These are phyloP conservation scores for Tetragonula clypearis DNA, from an alignment of 1,140 invertebrate genomes.

Conservation along the genomic window DNA sequence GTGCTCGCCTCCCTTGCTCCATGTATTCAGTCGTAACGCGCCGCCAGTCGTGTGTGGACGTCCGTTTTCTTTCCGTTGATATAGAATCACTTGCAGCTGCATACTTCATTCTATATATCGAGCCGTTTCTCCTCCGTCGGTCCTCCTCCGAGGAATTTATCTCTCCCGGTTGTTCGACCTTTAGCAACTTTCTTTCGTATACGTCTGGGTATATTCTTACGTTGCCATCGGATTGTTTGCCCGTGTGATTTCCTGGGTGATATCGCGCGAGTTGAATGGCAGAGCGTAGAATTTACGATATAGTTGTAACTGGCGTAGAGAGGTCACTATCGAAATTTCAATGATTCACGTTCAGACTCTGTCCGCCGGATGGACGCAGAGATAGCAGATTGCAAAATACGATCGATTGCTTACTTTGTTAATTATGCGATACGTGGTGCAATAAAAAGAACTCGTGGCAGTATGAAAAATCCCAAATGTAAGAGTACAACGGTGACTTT, in stretches of 20 bases:
- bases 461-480: no score
- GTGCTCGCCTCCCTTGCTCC: neutral
- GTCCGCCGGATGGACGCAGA: no score
- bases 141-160: neutral
- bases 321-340: no score
- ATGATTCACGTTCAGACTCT: no score
- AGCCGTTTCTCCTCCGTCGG: no score
- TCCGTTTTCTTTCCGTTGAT: conserved; percentile 1
- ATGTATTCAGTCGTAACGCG: conserved; percentile 28
- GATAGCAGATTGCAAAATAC: no score
- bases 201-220: neutral
- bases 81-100: conserved; percentile 21
- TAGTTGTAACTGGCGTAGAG: no score
- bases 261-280: neutral
- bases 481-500: no score
- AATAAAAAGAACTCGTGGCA: no score
- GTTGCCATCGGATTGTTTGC: neutral
- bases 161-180: neutral
- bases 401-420: no score
- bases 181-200: neutral
- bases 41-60: neutral
- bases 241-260: neutral
- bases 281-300: no score
- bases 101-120: conserved; percentile 21
- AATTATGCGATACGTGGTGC: no score